phyloP scores from a whole-genome alignment of 2,113 vertebrate species.

The Arothron firmamentum region DNA sequence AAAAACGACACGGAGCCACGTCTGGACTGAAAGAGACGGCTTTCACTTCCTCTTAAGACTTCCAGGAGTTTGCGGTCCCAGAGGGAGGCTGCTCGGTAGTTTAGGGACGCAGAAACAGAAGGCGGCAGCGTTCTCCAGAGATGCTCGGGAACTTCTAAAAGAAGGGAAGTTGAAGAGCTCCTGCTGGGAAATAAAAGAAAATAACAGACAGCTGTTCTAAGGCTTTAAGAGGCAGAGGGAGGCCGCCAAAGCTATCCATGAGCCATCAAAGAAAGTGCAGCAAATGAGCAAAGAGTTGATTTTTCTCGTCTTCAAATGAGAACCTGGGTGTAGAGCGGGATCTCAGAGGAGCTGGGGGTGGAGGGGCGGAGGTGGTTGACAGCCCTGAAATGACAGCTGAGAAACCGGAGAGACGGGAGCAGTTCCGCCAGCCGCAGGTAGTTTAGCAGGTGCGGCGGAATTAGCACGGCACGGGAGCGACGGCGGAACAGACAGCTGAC shows the following conservation, averaged over 20 bases:
- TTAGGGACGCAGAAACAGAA: background rate
- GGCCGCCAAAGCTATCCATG: too few species aligned
- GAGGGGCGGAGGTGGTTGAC: slow-evolving; percentile 18
- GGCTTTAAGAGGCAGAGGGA: background rate
- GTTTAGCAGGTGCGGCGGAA: slow-evolving; percentile 45
- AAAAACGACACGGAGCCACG: background rate
- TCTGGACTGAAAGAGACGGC: background rate
- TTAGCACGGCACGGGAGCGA: slow-evolving; percentile 21
- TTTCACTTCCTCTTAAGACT: background rate
- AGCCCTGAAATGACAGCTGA: slow-evolving; percentile 40
- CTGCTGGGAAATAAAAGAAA: background rate
- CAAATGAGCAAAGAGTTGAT: background rate
- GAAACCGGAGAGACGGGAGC: slow-evolving; percentile 35
- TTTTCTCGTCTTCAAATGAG: background rate
- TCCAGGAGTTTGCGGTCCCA: background rate
- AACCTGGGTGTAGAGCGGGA: slow-evolving; percentile 1
- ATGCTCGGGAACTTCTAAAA: background rate
- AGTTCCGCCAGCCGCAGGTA: slow-evolving; percentile 35
- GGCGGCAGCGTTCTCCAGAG: background rate
- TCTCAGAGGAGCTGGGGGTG: slow-evolving; percentile 9
- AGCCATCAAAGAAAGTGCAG: too few species aligned
- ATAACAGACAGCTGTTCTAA: background rate
- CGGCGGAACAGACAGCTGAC: slow-evolving; percentile 15
- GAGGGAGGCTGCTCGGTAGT: background rate
- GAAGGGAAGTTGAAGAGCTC: background rate